Evolutionary conservation across 2,797 vertebrate genomes (phyloP).

Genomic region (Hyperoplus lanceolatus): DNA sequence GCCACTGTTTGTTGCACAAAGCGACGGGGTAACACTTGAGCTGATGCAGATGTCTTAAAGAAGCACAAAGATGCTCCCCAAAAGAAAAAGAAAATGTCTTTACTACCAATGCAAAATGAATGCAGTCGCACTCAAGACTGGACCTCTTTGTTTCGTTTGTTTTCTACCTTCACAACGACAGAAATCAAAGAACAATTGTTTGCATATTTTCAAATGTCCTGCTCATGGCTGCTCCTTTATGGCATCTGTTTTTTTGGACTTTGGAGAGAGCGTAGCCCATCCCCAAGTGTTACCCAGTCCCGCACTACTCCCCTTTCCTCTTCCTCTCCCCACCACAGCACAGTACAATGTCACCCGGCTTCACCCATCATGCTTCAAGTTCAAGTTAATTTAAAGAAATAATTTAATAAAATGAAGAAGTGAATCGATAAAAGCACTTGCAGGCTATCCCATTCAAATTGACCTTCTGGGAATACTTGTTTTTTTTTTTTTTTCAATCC

Average conservation of each 20-base stretch:
- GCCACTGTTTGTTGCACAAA: constrained; percentile 42
- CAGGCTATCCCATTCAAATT: constrained; percentile 41
- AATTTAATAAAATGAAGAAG: not conserved
- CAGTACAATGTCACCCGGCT: constrained; percentile 55
- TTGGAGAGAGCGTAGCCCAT: constrained; percentile 33
- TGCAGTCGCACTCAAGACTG: not conserved
- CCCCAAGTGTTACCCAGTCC: constrained; percentile 75
- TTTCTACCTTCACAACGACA: not conserved
- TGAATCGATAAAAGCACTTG: constrained; percentile 21
- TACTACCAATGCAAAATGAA: not conserved
- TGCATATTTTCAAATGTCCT: not conserved
- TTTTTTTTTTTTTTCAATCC: constrained; percentile 43
- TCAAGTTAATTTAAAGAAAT: constrained; percentile 10
- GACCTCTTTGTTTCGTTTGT: not conserved
- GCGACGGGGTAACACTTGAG: constrained; percentile 72
- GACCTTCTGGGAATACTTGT: not conserved
- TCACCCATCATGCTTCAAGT: constrained; percentile 73
- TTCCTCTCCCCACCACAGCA: constrained; percentile 37
- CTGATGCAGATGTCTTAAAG: constrained; percentile 45
- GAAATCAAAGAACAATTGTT: not conserved
- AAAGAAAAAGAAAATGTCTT: not conserved
- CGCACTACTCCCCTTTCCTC: constrained; percentile 39
- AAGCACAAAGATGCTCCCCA: not conserved
- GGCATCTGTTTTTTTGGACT: constrained; percentile 23
- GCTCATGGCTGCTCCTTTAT: constrained; percentile 38